These are phyloP conservation scores for Eulemur mongoz DNA, from an alignment of 2,797 vertebrate species.

Conservation along the genomic window DNA sequence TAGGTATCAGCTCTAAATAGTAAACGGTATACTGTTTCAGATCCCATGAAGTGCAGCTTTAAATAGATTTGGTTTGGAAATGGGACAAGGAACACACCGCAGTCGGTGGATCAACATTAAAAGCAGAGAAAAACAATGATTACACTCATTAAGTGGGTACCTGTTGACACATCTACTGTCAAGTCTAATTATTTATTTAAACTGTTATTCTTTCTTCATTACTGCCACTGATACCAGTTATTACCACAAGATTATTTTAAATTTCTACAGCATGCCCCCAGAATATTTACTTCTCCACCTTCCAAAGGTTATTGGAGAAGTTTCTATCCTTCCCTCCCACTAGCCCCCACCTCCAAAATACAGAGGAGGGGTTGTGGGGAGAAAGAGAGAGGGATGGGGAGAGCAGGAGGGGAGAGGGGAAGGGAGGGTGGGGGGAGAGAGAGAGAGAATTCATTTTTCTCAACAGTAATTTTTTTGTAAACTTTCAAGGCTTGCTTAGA, in stretches of 20 bases:
- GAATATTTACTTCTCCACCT: not conserved
- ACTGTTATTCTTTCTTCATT: slow-evolving; percentile 60
- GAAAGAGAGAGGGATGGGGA: not conserved
- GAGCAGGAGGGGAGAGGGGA: too few relatives aligned
- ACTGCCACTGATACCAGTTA: slow-evolving; percentile 48
- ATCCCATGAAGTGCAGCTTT: slow-evolving; percentile 66
- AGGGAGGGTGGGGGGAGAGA: not conserved
- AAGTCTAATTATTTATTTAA: slow-evolving; percentile 70
- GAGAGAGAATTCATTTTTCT: not conserved
- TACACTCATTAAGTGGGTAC: slow-evolving; percentile 56
- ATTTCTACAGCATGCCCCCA: not conserved
- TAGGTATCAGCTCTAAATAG: slow-evolving; percentile 69
- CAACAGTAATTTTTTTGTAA: not conserved
- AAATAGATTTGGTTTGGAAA: slow-evolving; percentile 79
- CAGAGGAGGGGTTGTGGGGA: not conserved
- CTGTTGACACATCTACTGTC: slow-evolving; percentile 66
- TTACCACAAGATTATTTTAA: slow-evolving; percentile 46
- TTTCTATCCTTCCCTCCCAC: not conserved
- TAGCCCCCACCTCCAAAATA: not conserved
- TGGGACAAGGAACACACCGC: slow-evolving; percentile 58
- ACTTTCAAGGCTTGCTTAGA: slow-evolving; percentile 10
- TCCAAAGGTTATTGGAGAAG: not conserved
- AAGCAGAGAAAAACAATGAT: slow-evolving; percentile 71
- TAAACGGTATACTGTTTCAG: slow-evolving; percentile 75
- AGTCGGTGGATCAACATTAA: slow-evolving; percentile 49